phyloP scores from a whole-genome alignment of 1,140 invertebrate species.

The Drosophila miranda region DNA sequence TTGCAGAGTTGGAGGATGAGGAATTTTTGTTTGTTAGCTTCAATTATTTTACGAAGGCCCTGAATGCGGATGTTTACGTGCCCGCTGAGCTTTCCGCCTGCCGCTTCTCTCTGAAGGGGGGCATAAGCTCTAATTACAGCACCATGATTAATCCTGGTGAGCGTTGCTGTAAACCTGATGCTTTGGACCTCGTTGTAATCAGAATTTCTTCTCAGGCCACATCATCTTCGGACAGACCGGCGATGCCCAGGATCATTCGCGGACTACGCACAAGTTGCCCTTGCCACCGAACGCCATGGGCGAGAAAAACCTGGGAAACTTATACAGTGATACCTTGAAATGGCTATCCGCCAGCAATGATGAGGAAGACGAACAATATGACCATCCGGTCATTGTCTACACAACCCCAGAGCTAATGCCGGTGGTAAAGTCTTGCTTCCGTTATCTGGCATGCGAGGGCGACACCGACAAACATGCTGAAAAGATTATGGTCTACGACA shows the following conservation, averaged over 20 bases:
- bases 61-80: conserved; percentile 45
- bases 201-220: conserved; percentile 17
- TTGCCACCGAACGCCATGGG: conserved; percentile 70
- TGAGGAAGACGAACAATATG: conserved; percentile 6
- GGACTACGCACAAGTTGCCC: conserved; percentile 59
- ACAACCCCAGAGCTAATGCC: conserved; percentile 45
- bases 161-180: neutral
- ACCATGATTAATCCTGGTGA: conserved; percentile 68
- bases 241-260: conserved; percentile 52
- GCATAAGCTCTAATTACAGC: conserved; percentile 53
- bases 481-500: conserved; percentile 53
- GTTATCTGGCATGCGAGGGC: conserved; percentile 43
- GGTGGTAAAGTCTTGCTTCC: conserved; percentile 61
- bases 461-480: neutral
- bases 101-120: conserved; percentile 59
- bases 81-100: conserved; percentile 71
- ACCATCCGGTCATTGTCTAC: conserved; percentile 45
- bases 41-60: conserved; percentile 66
- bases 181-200: too few species aligned
- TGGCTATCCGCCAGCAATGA: conserved; percentile 32
- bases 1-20: conserved; percentile 45
- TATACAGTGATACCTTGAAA: conserved; percentile 56
- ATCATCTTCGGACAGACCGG: conserved; percentile 57
- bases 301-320: conserved; percentile 51
- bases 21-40: conserved; percentile 62